Evolutionary conservation across 2,888 invertebrate genomes (phyloP).

Genomic region (Tiphia femorata): DNA sequence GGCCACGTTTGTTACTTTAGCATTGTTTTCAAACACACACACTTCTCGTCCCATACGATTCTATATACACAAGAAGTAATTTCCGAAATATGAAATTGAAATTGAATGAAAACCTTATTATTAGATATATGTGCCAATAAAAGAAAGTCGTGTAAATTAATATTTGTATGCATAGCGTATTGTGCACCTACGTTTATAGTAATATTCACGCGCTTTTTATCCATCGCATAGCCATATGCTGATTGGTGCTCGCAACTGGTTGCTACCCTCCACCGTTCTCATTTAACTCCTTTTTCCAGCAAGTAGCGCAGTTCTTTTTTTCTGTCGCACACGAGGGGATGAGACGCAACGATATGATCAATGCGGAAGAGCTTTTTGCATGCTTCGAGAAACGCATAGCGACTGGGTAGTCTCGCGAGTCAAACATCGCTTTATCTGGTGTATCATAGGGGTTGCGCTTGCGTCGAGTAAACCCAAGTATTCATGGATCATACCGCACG

Average conservation of each 20-base stretch:
- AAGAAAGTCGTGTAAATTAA: background rate
- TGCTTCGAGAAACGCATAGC: slow-evolving; percentile 44
- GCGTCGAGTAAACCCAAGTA: too few relatives aligned
- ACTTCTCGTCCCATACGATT: too few relatives aligned
- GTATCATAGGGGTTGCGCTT: slow-evolving; percentile 38
- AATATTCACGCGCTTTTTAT: slow-evolving; percentile 34
- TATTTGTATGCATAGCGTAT: background rate
- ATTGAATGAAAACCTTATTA: too few relatives aligned
- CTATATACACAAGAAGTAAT: too few relatives aligned
- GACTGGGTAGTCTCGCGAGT: slow-evolving; percentile 34
- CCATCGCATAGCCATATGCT: slow-evolving; percentile 51
- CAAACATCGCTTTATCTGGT: slow-evolving; percentile 38
- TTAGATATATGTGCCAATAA: too few relatives aligned
- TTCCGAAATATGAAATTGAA: too few relatives aligned
- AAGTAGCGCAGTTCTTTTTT: too few relatives aligned
- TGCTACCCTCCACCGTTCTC: too few relatives aligned
- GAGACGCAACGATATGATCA: slow-evolving; percentile 30
- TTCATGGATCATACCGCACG: too few relatives aligned
- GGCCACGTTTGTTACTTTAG: background rate
- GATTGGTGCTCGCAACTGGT: slow-evolving; percentile 6
- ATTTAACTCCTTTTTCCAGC: too few relatives aligned
- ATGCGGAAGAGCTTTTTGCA: slow-evolving; percentile 38
- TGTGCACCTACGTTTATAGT: slow-evolving; percentile 45
- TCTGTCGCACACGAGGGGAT: background rate
- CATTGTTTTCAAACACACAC: too few relatives aligned